Evolutionary conservation across 2,888 invertebrate species (phyloP), one percentile per base, ranked within the genome.

Genomic region (Rhamphomyia laevipes): DNA sequence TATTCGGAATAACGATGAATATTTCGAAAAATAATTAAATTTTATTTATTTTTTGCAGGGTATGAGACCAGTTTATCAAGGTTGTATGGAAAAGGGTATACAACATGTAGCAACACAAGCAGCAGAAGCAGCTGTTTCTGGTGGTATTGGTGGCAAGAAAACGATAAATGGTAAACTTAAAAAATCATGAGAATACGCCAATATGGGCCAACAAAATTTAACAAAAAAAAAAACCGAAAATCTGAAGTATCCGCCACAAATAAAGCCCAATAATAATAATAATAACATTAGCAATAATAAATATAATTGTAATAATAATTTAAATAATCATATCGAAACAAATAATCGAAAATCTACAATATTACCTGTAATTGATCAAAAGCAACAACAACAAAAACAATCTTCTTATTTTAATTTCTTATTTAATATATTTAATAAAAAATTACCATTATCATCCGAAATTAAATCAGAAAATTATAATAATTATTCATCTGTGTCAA

Each of bases 1-100:
- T n/a, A 35, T 7, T 35, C 35, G 2, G 7, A 5, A 10, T 13
- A n/a, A 35, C 13, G 13, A 35, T 30, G 30, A 30, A 30, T 30
- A 30, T 30, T 30, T 30, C 7, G 4, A 6, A 35, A 33, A 44
- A 16, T 43, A 16, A 23, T 31, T n/a, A n/a, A n/a, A n/a, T 48
- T 46, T 42, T 18, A 33, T 43, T 31, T 52, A 56, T 53, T 50
- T 59, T 59, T 68, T 73, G 4, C 73, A 89, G 89, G 73, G 85
- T 58, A 81, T 90, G 84, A 86, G 86, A 70, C 88, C 88, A 56
- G 70, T 83, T 55, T 88, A 88, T 71, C 84, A 88, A 67, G 74
- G 80, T 54, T 84, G 84, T 65, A 76, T 88, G 65, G 86, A 88
- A 73, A 85, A 83, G 68, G 82, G 87, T 63, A 81, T 89, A 68